These are phyloP conservation scores for Drosophila dives DNA, from an alignment of 2,888 invertebrate species.

Conservation along the genomic window DNA sequence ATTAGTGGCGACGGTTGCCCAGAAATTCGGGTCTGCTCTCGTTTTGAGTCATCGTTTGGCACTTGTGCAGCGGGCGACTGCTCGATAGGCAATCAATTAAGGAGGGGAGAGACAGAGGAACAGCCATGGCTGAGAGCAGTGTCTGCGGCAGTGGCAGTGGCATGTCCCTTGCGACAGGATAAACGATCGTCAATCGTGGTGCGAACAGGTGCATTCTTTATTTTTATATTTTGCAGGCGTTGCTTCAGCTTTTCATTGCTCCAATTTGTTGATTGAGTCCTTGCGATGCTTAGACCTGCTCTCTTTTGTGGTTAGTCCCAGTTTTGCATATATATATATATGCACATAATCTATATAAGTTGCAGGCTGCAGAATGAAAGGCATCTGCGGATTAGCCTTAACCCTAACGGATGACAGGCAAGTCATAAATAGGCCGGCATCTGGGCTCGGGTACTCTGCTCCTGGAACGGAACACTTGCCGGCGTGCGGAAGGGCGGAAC, in stretches of 20 bases:
- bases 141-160: slow-evolving; percentile 3
- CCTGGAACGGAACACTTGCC: slow-evolving; percentile 5
- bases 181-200: slow-evolving; percentile 42
- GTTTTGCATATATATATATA: slow-evolving; percentile 19
- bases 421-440: slow-evolving; percentile 34
- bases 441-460: background rate
- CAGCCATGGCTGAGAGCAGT: background rate
- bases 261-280: slow-evolving; percentile 6
- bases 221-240: slow-evolving; percentile 24
- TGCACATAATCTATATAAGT: slow-evolving; percentile 30
- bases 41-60: slow-evolving; percentile 40
- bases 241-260: slow-evolving; percentile 7
- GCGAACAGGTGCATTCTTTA: slow-evolving; percentile 59
- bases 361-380: slow-evolving; percentile 5
- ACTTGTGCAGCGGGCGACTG: slow-evolving; percentile 21
- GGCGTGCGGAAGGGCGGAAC: slow-evolving; percentile 41
- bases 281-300: background rate
- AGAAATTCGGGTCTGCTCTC: slow-evolving; percentile 34
- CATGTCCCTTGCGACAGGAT: slow-evolving; percentile 36
- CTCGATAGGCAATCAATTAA: slow-evolving; percentile 66
- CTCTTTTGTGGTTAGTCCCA: background rate
- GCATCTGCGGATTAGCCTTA: slow-evolving; percentile 6
- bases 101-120: background rate
- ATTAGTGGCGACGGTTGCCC: slow-evolving; percentile 45
- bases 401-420: slow-evolving; percentile 23